Evolutionary conservation across 1,140 invertebrate species (phyloP).

Genomic region (Orius laevigatus): DNA sequence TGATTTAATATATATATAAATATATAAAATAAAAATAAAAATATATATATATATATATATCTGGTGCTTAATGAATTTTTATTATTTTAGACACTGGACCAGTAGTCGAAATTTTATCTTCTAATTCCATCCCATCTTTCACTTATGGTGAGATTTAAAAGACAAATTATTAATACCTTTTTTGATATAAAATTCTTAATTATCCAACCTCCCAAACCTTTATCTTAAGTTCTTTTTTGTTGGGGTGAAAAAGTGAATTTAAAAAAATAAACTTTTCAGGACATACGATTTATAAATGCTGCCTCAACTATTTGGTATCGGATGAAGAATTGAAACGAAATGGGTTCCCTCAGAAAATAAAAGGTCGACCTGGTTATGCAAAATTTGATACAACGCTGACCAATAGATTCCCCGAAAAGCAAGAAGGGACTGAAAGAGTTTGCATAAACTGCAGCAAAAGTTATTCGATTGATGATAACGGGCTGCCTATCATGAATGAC

Average conservation of each 20-base stretch:
- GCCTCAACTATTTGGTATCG: slow-evolving; percentile 36
- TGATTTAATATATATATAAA: no score
- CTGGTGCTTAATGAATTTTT: no score
- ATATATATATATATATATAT: no score
- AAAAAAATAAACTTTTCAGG: slow-evolving; percentile 19
- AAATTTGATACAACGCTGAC: slow-evolving; percentile 34
- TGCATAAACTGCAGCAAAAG: slow-evolving; percentile 69
- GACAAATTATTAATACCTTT: no score
- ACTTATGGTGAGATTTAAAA: no score
- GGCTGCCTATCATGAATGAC: slow-evolving; percentile 47
- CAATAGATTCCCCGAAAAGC: slow-evolving; percentile 34
- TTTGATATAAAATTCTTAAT: no score
- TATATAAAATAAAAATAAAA: no score
- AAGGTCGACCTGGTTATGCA: slow-evolving; percentile 42
- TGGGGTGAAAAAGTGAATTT: neutral
- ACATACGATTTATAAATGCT: slow-evolving; percentile 26
- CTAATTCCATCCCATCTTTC: no score
- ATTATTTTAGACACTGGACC: no score
- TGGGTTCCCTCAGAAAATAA: slow-evolving; percentile 54
- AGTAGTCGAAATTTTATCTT: no score
- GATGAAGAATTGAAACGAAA: slow-evolving; percentile 65
- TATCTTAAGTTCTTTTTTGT: no score
- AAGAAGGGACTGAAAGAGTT: slow-evolving; percentile 40
- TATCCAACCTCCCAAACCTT: no score
- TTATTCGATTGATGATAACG: slow-evolving; percentile 61